Conservation (phyloP, 2,113 vertebrate genomes). For the Galeopterus variegatus region DNA sequence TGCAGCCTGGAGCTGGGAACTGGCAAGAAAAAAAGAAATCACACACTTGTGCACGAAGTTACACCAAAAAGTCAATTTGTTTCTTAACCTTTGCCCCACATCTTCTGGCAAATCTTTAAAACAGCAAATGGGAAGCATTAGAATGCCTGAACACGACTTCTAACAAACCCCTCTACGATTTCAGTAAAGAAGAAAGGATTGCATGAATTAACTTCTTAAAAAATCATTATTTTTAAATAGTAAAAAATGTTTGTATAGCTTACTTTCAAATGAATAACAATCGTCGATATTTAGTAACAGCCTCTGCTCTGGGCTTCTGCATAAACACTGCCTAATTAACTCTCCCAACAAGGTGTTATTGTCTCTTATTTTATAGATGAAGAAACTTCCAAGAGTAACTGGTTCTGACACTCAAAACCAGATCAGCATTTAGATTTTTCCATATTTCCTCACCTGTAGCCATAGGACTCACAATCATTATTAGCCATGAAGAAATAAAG, state of each 20-base stretch:
- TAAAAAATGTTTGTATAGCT: background rate
- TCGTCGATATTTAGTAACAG: background rate
- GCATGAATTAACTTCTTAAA: background rate
- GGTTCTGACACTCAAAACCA: background rate
- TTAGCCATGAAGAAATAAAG: background rate
- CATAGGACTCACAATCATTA: background rate
- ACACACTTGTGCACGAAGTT: accelerated
- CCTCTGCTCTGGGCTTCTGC: background rate
- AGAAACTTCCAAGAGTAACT: background rate
- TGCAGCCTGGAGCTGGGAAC: accelerated
- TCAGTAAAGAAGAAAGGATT: background rate
- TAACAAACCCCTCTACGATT: background rate
- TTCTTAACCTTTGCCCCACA: background rate
- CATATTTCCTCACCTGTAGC: background rate
- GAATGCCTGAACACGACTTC: background rate
- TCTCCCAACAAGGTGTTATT: no score
- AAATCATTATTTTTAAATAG: background rate
- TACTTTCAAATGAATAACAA: background rate
- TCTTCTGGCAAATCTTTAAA: background rate
- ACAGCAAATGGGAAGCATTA: background rate
- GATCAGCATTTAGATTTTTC: background rate
- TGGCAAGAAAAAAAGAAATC: accelerated
- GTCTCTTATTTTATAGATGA: background rate
- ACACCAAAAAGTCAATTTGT: background rate
- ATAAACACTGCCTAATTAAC: no score